Evolutionary conservation across 2,797 vertebrate species (phyloP).

Genomic region (Carduelis carduelis): DNA sequence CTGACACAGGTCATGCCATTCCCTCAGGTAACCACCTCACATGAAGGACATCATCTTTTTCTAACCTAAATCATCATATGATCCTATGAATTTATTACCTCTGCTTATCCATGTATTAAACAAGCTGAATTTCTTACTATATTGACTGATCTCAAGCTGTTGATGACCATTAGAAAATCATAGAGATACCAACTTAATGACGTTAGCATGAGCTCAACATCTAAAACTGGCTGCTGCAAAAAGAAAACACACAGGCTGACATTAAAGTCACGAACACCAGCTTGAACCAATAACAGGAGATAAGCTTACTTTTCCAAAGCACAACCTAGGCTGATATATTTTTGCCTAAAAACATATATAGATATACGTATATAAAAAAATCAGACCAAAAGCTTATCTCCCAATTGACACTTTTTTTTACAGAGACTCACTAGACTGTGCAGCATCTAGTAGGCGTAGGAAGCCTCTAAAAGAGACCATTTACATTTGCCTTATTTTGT

Average conservation of each 20-base stretch:
- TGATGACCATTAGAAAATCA: not conserved
- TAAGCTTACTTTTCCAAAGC: not conserved
- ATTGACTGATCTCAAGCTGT: not conserved
- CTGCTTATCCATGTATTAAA: not conserved
- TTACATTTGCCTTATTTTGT: not conserved
- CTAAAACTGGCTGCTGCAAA: not conserved
- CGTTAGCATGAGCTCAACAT: not conserved
- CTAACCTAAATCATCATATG: not conserved
- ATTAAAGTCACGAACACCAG: not conserved
- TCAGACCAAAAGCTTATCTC: accelerated
- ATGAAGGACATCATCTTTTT: not conserved
- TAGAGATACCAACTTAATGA: not conserved
- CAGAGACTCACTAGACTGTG: accelerated
- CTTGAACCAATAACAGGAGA: not conserved
- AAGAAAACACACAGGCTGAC: not conserved
- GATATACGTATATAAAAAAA: not conserved
- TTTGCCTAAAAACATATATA: not conserved
- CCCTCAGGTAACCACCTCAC: not conserved
- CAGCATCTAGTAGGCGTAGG: not conserved
- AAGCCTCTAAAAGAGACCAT: not conserved
- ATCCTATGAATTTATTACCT: not conserved
- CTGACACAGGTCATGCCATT: not conserved
- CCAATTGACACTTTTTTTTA: not conserved
- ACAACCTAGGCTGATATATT: not conserved
- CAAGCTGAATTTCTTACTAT: not conserved